Base-by-base conservation (phyloP, 1,140 invertebrate species). In the Drosophila auraria region DNA sequence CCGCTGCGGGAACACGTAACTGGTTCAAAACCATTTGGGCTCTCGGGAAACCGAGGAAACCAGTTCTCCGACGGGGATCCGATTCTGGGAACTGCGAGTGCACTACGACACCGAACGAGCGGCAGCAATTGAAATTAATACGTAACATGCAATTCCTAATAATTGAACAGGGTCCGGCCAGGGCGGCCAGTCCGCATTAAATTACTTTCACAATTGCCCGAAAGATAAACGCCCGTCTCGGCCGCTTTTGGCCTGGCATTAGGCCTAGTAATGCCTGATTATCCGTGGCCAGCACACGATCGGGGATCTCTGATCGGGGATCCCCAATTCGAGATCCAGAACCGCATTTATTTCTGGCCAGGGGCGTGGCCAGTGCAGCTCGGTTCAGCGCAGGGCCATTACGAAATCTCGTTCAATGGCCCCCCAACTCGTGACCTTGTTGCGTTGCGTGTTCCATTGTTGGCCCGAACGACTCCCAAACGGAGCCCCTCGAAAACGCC, bases 191-290 rank as follows among this genome's bases (percentile, higher is more conserved):
- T 84, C 81, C 78, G 70, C 74, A 79, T 84, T 89, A 90, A 90
- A 90, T 89, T 90, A 89, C 86, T 90, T 90, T 91, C 86, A 91
- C 86, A 90, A 90, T 90, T 86, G 86, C 86, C 63, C 83, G 61
- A 87, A 72, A 87, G 78, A 84, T 86, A 86, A 87, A 78, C 78
- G 68, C 69, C 58, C 71, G 81, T 77, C 54, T 71, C 49, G 56
- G 47, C 56, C 56, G 36, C 66, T 66, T 78, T 81, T 53, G 65
- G 60, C 44, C 72, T 61, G 61, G 72, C 33, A 77, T 78, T 56
- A 76, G 71, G 58, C 64, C 74, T 57, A 9, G 50, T 64, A 83
- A 76, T 74, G 49, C 64, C 50, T 70, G 82, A 81, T 87, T 87
- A 89, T 89, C 53, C 42, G 53, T 40, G 49, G 40, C 59, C 56